Evolutionary conservation across 30 jellyfish, hydroid and myxozoan genomes (phyloP).

Genomic region (Nemopilema nomurai): DNA sequence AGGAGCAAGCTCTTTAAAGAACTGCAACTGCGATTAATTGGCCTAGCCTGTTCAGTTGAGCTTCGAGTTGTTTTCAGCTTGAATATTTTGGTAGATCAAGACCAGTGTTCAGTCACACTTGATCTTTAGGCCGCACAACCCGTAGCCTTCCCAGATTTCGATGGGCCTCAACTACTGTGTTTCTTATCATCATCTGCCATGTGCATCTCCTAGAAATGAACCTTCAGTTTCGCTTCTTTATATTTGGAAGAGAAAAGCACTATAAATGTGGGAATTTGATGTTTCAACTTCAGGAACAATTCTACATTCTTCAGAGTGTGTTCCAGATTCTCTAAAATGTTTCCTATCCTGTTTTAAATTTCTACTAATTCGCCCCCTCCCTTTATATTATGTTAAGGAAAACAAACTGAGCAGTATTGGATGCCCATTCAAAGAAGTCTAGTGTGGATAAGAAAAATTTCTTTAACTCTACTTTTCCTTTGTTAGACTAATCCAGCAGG

Average conservation of each 20-base stretch:
- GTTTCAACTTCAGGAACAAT: too few relatives aligned
- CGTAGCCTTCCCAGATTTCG: background rate
- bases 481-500: conserved; percentile 49
- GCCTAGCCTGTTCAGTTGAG: background rate
- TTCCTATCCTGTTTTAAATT: background rate
- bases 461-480: conserved; percentile 14
- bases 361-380: background rate
- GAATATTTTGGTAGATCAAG: background rate
- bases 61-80: background rate
- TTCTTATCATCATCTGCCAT: background rate
- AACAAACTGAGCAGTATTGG: background rate
- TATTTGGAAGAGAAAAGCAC: background rate
- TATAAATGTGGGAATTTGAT: too few relatives aligned
- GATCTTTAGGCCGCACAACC: background rate
- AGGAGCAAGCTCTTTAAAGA: background rate
- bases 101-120: background rate
- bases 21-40: background rate
- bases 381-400: background rate
- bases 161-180: background rate
- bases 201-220: background rate
- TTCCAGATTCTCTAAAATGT: background rate
- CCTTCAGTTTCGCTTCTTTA: background rate
- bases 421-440: background rate
- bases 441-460: conserved; percentile 6
- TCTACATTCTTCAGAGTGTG: background rate